Evolutionary conservation across 2,888 invertebrate genomes (phyloP).

Genomic region (Tachina lurida): DNA sequence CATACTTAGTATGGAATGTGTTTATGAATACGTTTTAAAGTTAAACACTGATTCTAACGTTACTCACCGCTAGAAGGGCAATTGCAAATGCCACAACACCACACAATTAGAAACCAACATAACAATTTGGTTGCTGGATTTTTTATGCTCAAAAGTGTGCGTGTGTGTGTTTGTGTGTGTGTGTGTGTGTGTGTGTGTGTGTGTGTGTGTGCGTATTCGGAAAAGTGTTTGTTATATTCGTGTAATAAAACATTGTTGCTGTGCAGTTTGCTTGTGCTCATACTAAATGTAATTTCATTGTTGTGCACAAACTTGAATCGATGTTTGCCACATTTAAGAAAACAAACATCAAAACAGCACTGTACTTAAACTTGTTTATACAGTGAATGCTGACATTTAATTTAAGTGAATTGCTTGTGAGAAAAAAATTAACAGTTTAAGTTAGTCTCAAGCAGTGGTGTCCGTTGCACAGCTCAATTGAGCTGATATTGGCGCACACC

Average conservation of each 20-base stretch:
- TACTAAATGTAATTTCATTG: neutral
- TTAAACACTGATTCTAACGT: conserved; percentile 8
- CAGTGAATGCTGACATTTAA: no score
- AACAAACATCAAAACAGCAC: neutral
- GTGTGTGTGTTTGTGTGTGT: neutral
- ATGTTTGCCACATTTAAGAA: neutral
- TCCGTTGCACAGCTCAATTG: no score
- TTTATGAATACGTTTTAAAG: conserved; percentile 5
- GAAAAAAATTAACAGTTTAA: no score
- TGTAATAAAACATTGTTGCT: neutral
- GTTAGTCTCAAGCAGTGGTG: no score
- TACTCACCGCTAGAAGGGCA: conserved; percentile 39
- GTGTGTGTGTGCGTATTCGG: neutral
- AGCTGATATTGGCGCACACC: no score
- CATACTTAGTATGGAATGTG: neutral
- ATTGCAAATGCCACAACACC: conserved; percentile 47
- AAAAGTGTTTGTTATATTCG: no score
- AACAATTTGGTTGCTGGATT: conserved; percentile 31
- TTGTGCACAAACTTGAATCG: neutral
- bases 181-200: neutral
- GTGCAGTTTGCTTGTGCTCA: neutral
- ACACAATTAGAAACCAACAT: conserved; percentile 15
- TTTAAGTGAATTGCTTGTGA: no score
- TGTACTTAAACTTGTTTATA: no score
- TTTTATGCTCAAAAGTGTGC: neutral